phyloP scores from a whole-genome alignment of 2,888 invertebrate species.

The Listrodromus nycthemerus region DNA sequence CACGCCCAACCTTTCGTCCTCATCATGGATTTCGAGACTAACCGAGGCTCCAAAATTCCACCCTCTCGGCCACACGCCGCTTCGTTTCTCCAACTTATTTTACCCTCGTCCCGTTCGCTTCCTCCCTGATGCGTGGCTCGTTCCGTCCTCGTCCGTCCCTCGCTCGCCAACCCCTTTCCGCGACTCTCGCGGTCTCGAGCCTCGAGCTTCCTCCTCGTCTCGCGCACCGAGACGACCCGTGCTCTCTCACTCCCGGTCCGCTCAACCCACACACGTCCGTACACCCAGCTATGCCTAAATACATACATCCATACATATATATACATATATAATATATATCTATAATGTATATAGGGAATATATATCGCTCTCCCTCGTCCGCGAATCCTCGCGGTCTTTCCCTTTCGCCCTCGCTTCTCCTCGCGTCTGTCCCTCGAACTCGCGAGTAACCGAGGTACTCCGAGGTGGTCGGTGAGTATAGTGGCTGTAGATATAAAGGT shows the following conservation, averaged over 20 bases:
- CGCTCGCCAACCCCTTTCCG: slow-evolving; percentile 49
- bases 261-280: slow-evolving; percentile 2
- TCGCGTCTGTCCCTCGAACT: slow-evolving; percentile 70
- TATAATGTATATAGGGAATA: slow-evolving; percentile 4
- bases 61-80: slow-evolving; percentile 68
- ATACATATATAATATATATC: slow-evolving; percentile 30
- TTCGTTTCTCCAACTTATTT: slow-evolving; percentile 54
- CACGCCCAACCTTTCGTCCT: slow-evolving; percentile 79
- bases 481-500: slow-evolving; percentile 83
- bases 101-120: slow-evolving; percentile 42
- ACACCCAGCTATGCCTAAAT: slow-evolving; percentile 20
- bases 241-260: slow-evolving; percentile 28
- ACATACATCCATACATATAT: slow-evolving; percentile 41
- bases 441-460: slow-evolving; percentile 78
- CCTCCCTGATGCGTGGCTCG: slow-evolving; percentile 52
- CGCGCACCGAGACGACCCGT: slow-evolving; percentile 35
- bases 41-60: slow-evolving; percentile 81
- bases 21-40: slow-evolving; percentile 81
- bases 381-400: slow-evolving; percentile 12
- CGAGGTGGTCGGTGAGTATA: slow-evolving; percentile 78
- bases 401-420: slow-evolving; percentile 62
- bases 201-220: slow-evolving; percentile 56
- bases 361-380: slow-evolving; percentile 33
- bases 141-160: slow-evolving; percentile 44
- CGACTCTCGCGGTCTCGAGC: slow-evolving; percentile 49